Percentiles rank a stretch among this genome's conserved stretches.
These are phyloP conservation scores for Parazoanthus atlanticus DNA, from an alignment of 92 coral and sea anemone genomes.

Conservation along the genomic window DNA sequence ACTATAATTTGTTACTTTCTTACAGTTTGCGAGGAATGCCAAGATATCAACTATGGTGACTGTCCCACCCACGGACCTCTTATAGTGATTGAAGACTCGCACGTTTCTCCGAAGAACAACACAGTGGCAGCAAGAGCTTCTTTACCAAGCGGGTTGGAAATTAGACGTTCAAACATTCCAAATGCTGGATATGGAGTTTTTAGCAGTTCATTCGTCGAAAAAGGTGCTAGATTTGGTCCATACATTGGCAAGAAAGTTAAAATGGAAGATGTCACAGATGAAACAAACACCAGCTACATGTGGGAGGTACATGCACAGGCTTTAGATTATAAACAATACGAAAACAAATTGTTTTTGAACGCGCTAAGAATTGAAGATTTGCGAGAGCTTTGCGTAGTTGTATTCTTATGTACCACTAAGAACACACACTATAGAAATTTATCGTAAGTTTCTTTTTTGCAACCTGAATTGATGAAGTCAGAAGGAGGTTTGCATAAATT, in stretches of 20 bases:
- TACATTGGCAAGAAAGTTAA: conserved; percentile 42
- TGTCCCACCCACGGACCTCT: conserved; percentile 79
- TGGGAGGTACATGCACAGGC: conserved; percentile 33
- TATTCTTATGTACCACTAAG: too few species aligned
- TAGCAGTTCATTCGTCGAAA: conserved; percentile 49
- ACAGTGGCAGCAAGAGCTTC: conserved; percentile 58
- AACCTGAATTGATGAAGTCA: too few species aligned
- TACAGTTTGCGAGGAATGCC: conserved; percentile 85
- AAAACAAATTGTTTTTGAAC: too few species aligned
- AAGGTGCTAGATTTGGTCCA: conserved; percentile 41
- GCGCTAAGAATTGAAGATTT: too few species aligned
- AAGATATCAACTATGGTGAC: conserved; percentile 79
- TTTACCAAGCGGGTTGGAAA: conserved; percentile 59
- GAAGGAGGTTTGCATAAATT: too few species aligned
- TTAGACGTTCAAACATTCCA: conserved; percentile 67
- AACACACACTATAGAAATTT: too few species aligned
- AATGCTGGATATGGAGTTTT: conserved; percentile 82
- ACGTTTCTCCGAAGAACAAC: neutral
- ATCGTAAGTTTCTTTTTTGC: too few species aligned
- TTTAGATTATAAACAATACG: too few species aligned
- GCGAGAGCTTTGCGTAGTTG: too few species aligned
- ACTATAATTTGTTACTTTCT: neutral
- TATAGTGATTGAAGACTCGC: conserved; percentile 52
- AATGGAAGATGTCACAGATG: conserved; percentile 37
- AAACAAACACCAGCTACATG: conserved; percentile 42